These are phyloP conservation scores for Monopterus albus DNA, from an alignment of 2,113 vertebrate genomes.

Conservation along the genomic window DNA sequence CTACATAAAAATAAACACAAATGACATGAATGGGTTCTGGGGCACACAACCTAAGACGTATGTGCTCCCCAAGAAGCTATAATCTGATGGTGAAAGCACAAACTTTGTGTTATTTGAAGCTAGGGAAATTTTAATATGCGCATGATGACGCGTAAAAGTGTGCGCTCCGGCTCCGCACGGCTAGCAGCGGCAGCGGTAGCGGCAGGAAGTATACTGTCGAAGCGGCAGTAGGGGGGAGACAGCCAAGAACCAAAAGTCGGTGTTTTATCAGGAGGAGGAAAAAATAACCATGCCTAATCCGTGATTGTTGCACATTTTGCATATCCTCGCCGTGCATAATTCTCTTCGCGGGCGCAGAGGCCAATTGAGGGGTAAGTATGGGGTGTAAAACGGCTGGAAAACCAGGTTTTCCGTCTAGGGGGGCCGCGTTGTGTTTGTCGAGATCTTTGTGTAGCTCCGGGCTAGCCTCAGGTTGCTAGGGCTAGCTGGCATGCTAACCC, in stretches of 20 bases:
- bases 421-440: slow-evolving; percentile 72
- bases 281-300: slow-evolving; percentile 63
- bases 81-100: not conserved
- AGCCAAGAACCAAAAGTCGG: slow-evolving; percentile 68
- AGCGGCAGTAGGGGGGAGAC: slow-evolving; percentile 55
- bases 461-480: slow-evolving; percentile 61
- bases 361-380: slow-evolving; percentile 75
- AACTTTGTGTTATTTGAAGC: not conserved
- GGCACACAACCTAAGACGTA: too few species aligned
- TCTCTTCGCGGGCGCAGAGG: slow-evolving; percentile 40
- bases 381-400: slow-evolving; percentile 37
- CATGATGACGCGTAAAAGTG: slow-evolving; percentile 57
- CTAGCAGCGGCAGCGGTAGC: slow-evolving; percentile 50
- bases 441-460: slow-evolving; percentile 84
- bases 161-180: slow-evolving; percentile 47
- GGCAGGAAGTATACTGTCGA: slow-evolving; percentile 78
- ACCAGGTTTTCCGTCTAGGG: slow-evolving; percentile 58
- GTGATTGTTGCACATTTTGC: slow-evolving; percentile 51
- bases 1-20: not conserved
- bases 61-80: not conserved
- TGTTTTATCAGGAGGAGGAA: slow-evolving; percentile 48
- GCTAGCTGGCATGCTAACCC: slow-evolving; percentile 61
- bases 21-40: not conserved
- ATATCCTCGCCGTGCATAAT: slow-evolving; percentile 31
- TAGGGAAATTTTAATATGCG: slow-evolving; percentile 23